Percentiles rank a stretch among this genome's conserved stretches.
Conservation (phyloP, 2,888 invertebrate genomes). For the Entomobrya multifasciata region DNA sequence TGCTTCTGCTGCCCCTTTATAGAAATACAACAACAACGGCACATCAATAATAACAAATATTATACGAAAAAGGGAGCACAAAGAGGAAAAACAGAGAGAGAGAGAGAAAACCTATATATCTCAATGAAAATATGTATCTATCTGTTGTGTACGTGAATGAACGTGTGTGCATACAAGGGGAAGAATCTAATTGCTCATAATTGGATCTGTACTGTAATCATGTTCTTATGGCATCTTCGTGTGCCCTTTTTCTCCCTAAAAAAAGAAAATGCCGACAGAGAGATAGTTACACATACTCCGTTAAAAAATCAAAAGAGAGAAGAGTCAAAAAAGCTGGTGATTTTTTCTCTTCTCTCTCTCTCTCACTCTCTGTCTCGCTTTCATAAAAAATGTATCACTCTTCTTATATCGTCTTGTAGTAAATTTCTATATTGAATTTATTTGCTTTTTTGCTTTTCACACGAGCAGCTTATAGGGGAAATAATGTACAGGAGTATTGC, state of each 20-base stretch:
- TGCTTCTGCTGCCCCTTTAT: constrained; percentile 32
- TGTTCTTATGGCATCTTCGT: constrained; percentile 78
- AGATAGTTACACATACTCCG: constrained; percentile 20
- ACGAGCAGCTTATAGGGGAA: no score
- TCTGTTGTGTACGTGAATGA: background rate
- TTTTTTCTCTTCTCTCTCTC: constrained; percentile 4
- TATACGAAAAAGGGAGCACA: background rate
- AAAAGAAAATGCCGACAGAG: constrained; percentile 76
- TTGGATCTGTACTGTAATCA: constrained; percentile 80
- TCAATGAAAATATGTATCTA: background rate
- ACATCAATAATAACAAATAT: constrained; percentile 26
- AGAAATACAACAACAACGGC: background rate
- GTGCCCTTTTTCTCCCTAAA: constrained; percentile 76
- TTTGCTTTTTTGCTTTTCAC: constrained; percentile 32
- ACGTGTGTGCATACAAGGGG: constrained; percentile 62
- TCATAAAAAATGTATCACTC: constrained; percentile 35
- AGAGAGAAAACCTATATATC: no score
- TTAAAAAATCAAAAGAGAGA: constrained; percentile 2
- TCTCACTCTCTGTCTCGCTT: background rate
- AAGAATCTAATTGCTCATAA: constrained; percentile 80
- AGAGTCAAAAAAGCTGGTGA: constrained; percentile 11
- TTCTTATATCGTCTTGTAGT: background rate
- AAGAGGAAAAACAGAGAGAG: background rate
- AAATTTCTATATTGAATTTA: background rate
- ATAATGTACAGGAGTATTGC: no score